These are phyloP conservation scores for Syngnathus acus DNA, from an alignment of 2,797 vertebrate species.

Conservation along the genomic window DNA sequence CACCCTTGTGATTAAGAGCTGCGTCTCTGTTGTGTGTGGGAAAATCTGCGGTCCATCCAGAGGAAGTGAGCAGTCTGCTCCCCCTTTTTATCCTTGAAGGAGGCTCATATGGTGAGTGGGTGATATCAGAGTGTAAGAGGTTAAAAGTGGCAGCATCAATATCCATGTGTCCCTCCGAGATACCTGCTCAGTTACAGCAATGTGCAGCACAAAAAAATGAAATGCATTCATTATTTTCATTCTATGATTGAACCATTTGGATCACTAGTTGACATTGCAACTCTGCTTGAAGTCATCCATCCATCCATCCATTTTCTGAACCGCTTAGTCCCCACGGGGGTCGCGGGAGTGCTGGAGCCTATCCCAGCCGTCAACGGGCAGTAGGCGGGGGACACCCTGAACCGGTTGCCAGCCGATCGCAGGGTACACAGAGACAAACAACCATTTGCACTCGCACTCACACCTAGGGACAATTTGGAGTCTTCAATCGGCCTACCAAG, in stretches of 20 bases:
- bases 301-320: too few relatives aligned
- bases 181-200: neutral
- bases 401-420: too few relatives aligned
- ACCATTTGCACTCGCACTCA: too few relatives aligned
- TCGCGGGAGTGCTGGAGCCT: too few relatives aligned
- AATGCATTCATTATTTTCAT: neutral
- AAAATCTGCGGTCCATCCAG: constrained; percentile 62
- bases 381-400: too few relatives aligned
- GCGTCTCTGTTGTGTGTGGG: constrained; percentile 22
- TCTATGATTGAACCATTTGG: neutral
- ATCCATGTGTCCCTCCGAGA: neutral
- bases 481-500: too few relatives aligned
- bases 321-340: too few relatives aligned
- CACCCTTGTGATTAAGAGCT: constrained; percentile 56
- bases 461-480: too few relatives aligned
- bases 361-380: too few relatives aligned
- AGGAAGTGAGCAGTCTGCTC: constrained; percentile 51
- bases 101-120: constrained; percentile 61
- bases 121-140: constrained; percentile 53
- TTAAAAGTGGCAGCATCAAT: constrained; percentile 30
- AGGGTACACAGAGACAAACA: too few relatives aligned
- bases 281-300: too few relatives aligned
- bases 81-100: constrained; percentile 43
- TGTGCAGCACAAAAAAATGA: neutral
- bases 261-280: neutral